Evolutionary conservation across 2,888 invertebrate genomes (phyloP), one percentile per base, ranked within the genome.

Genomic region (Drosophila suboccidentalis): DNA sequence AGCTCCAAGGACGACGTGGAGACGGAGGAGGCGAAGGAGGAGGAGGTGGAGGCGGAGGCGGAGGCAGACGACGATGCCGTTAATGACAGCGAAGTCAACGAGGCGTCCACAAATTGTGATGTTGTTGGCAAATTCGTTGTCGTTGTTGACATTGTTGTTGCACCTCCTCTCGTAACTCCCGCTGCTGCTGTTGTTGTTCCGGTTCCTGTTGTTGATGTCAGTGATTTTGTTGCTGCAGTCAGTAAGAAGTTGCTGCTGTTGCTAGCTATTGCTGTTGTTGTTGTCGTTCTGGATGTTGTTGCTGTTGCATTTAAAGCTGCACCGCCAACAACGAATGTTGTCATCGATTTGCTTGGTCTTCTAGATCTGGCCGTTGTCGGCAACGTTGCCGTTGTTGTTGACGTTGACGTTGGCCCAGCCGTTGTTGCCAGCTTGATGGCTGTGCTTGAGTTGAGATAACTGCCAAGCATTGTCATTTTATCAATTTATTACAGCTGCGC

Each of bases 11-110:
- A 66, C 9, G 68, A 49, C n/a, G 76, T 39, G 29, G 55, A 50
- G 41, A 39, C 36, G 13, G 68, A 29, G 13, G 71, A 39, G n/a
- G 71, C 39, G 5, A 22, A 3, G 13, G 71, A 34, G 11, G 71
- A 39, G n/a, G 71, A 43, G 1, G 75, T 39, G 32, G 58, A 46
- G 34, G 32, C 36, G 13, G 71, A 34, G 13, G 71, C 46, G 13
- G 71, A 43, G 26, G 26, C 29, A 13, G 74, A 29, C 22, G 90
- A 68, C 47, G 82, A 70, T 53, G 82, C 68, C 59, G 80, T 78
- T 68, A 87, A 67, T 78, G 90, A 79, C 70, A 86, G 78, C 59
- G 86, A 86, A 80, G 89, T 85, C 86, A 86, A 87, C 82, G 86
- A 86, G 75, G 78, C 89, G 64, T 86, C 87, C 54, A 80, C 87